phyloP scores from a whole-genome alignment of 2,888 invertebrate species.

The Tillus elongatus region DNA sequence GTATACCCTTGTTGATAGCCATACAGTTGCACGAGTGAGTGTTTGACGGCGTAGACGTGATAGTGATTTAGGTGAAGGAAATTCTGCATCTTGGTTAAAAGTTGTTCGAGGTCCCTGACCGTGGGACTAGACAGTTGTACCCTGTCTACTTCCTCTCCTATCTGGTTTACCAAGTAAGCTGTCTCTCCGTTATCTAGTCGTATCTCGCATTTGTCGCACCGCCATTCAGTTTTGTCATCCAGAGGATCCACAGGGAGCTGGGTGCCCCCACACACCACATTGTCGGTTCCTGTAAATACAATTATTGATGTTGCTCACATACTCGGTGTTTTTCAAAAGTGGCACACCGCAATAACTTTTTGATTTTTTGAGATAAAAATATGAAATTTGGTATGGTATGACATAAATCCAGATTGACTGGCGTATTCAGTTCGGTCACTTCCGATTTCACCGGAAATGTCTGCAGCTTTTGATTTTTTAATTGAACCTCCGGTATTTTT shows the following conservation, averaged over 20 bases:
- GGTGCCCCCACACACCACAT: constrained; percentile 51
- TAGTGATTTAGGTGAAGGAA: constrained; percentile 80
- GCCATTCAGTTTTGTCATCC: constrained; percentile 65
- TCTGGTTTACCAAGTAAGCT: constrained; percentile 56
- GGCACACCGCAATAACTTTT: too few relatives aligned
- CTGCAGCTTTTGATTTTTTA: too few relatives aligned
- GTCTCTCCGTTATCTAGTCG: constrained; percentile 57
- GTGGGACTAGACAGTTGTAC: constrained; percentile 54
- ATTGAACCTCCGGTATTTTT: too few relatives aligned
- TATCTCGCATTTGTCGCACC: constrained; percentile 61
- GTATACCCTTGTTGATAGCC: constrained; percentile 58
- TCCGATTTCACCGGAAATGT: too few relatives aligned
- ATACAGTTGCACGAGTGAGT: constrained; percentile 71
- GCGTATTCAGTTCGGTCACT: too few relatives aligned
- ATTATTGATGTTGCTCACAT: too few relatives aligned
- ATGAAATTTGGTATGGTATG: too few relatives aligned
- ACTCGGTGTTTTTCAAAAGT: too few relatives aligned
- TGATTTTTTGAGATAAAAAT: too few relatives aligned
- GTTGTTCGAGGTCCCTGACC: constrained; percentile 51
- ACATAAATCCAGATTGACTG: too few relatives aligned
- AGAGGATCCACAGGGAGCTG: constrained; percentile 65
- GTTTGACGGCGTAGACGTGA: constrained; percentile 71
- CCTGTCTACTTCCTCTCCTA: constrained; percentile 68
- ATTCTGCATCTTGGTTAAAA: constrained; percentile 59
- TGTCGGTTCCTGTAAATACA: too few relatives aligned